phyloP scores from a whole-genome alignment of 2,797 vertebrate genomes.

The Enteromius viviparus region DNA sequence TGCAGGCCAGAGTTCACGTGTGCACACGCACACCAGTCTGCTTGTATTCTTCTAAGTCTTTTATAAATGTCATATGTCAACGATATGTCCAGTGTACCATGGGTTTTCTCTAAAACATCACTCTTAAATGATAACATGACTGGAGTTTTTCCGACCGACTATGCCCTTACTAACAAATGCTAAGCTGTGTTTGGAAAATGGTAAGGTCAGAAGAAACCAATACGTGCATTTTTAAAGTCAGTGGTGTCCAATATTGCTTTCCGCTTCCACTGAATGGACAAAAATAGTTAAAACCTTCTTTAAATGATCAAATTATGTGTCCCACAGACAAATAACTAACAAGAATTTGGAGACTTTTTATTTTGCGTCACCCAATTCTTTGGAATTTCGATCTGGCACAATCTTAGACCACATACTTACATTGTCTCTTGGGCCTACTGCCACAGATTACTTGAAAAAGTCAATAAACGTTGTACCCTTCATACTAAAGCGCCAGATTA shows the following conservation, averaged over 20 bases:
- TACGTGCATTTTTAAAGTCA: not conserved
- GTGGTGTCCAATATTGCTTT: not conserved
- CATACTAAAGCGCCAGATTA: conserved; percentile 37
- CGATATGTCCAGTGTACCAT: not conserved
- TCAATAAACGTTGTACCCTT: conserved; percentile 37
- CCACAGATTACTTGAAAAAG: conserved; percentile 37
- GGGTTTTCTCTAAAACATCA: not conserved
- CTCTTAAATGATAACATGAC: not conserved
- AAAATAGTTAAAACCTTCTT: not conserved
- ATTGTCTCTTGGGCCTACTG: conserved; percentile 35
- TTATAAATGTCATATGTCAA: conserved; percentile 29
- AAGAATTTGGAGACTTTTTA: not conserved
- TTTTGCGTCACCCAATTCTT: not conserved
- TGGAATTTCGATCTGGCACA: not conserved
- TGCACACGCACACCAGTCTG: not conserved
- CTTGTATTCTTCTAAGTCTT: conserved; percentile 16
- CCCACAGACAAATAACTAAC: not conserved
- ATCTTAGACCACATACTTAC: conserved; percentile 30
- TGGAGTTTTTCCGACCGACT: not conserved
- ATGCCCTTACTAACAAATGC: not conserved
- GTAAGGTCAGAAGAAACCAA: not conserved
- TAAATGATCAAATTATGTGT: not conserved
- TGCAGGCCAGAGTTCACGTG: conserved; percentile 4
- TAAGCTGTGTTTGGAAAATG: not conserved
- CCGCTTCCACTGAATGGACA: not conserved